Conservation (phyloP, 2,888 invertebrate genomes). For the Agrypnus murinus region DNA sequence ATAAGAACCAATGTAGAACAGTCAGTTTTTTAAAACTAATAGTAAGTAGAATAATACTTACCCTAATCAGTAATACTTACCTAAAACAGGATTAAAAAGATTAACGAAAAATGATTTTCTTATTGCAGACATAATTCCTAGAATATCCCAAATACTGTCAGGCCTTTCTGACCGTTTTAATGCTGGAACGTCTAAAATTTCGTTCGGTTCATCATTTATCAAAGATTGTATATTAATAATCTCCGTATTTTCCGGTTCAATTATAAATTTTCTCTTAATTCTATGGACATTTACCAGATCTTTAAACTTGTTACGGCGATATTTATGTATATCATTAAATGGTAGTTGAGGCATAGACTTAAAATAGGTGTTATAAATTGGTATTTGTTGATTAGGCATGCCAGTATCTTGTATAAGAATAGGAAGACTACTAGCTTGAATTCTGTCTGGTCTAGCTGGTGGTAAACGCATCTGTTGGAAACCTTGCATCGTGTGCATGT, state of each 20-base stretch:
- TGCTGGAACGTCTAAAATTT: constrained; percentile 20
- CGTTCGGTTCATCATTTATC: neutral
- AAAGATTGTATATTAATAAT: neutral
- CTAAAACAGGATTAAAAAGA: constrained; percentile 21
- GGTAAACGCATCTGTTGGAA: neutral
- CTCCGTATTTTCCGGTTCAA: constrained; percentile 37
- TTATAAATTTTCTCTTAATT: constrained; percentile 21
- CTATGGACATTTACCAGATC: constrained; percentile 23
- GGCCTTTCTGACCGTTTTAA: constrained; percentile 7
- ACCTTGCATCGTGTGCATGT: neutral
- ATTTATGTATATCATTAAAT: constrained; percentile 19
- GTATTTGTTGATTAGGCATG: neutral
- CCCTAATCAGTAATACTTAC: no score
- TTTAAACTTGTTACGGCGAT: constrained; percentile 1
- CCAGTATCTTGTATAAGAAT: neutral
- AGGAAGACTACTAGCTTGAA: neutral
- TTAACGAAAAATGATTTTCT: constrained; percentile 40
- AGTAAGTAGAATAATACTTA: no score
- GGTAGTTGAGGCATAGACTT: neutral
- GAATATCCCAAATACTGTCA: constrained; percentile 32
- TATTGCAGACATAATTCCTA: constrained; percentile 41
- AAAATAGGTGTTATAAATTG: constrained; percentile 8
- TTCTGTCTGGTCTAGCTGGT: neutral
- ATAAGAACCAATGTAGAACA: no score
- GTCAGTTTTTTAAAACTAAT: no score